Base-by-base conservation (phyloP, 2,797 vertebrate genomes). In the Dendrocincla tyrannina region DNA sequence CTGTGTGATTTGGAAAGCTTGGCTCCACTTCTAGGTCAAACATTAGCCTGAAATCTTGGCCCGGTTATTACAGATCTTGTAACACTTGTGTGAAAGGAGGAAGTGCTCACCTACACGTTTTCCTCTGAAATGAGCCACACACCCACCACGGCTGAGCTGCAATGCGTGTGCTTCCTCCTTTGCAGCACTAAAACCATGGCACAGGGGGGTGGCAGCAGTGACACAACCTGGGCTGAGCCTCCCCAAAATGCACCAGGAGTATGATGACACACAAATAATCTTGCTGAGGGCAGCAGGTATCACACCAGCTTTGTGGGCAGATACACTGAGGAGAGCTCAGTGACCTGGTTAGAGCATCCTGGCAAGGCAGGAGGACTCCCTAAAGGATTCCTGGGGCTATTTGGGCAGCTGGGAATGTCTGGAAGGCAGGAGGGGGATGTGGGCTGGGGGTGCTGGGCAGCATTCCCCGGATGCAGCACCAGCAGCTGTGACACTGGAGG, bases 171-270 rank as follows among this genome's bases (percentile, higher is more conserved):
- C 72, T 84, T 58, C 73, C 85, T 91, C 80, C 85, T 78, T 0
- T 0, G 3, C 8, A 1, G 13, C 41, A 3, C 79, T 1, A 17
- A 15, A 41, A 4, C 67, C 25, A 7, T 1, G 2, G 74, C 52
- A 53, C 55, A 19, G 35, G 27, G 67, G 11, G 52, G 49, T 1
- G 3, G 79, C 67, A 63, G 74, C 27, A 2, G 6, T 0, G 35
- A 49, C 11, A n/a, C 5, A 3, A 0, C 23, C 17, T 42, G 0
- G 47, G 28, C 68, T 67, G 77, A 81, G 30, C 64, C 78, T 60
- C 85, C 84, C 5, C 0, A 56, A 56, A 32, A 23, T 0, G 1
- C 37, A 1, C 27, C 80, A 15, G 70, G 12, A 16, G 7, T 7
- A 30, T 8, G 19, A 14, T 10, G 53, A 27, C 33, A 28, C 49